These are phyloP conservation scores for Nasonia vitripennis DNA, from an alignment of 1,140 invertebrate genomes.

Conservation along the genomic window DNA sequence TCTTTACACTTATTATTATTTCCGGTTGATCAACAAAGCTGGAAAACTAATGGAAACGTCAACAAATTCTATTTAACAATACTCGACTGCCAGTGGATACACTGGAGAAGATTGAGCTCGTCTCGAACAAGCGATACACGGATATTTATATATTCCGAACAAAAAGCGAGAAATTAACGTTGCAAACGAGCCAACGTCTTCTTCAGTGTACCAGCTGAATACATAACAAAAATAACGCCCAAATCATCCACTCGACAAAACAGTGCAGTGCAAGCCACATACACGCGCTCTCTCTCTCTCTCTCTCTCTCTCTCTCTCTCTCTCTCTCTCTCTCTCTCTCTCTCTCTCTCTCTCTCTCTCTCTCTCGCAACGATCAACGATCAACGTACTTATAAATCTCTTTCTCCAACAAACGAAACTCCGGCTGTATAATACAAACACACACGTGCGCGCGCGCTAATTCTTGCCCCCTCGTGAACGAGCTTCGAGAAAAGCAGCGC, in stretches of 20 bases:
- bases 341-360: no score
- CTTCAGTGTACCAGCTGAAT: no score
- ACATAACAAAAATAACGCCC: no score
- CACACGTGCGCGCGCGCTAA: background rate
- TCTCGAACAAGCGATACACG: background rate
- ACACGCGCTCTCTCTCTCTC: background rate
- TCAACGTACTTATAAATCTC: constrained; percentile 8
- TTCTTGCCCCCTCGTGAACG: background rate
- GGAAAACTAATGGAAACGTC: background rate
- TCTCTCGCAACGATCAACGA: no score
- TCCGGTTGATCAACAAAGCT: background rate
- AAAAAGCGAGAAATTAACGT: background rate
- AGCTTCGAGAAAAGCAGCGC: no score
- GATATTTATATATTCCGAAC: background rate
- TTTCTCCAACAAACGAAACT: background rate
- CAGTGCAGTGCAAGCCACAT: no score
- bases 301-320: no score
- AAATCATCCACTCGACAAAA: no score
- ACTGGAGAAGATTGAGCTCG: background rate
- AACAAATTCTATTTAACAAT: background rate
- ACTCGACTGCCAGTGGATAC: background rate
- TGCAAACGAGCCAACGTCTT: background rate
- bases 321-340: no score
- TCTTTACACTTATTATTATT: background rate
- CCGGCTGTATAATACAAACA: background rate